Evolutionary conservation across 2,888 invertebrate genomes (phyloP).

Genomic region (Halocaridina rubra): DNA sequence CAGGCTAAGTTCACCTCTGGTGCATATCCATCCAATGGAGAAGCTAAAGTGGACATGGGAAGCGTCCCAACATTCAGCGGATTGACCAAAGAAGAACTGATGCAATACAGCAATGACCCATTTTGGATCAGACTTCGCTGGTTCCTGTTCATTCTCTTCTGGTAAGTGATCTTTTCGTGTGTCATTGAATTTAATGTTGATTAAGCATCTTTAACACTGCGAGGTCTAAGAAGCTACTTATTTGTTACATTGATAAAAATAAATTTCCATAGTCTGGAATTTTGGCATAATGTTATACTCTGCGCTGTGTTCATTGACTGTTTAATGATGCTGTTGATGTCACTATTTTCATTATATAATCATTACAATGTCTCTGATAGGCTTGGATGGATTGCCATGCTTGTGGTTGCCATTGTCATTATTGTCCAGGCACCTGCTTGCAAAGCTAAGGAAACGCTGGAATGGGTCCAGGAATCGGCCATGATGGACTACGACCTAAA

Average conservation of each 20-base stretch:
- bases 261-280: no score
- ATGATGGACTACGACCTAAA: conserved; percentile 65
- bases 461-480: conserved; percentile 86
- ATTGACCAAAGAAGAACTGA: conserved; percentile 86
- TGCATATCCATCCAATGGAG: conserved; percentile 57
- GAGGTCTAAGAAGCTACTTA: no score
- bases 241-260: no score
- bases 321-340: no score
- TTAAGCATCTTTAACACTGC: no score
- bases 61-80: conserved; percentile 49
- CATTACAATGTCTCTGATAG: no score
- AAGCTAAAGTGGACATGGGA: conserved; percentile 49
- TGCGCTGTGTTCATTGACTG: background rate
- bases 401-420: conserved; percentile 91
- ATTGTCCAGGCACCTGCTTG: conserved; percentile 92
- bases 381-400: conserved; percentile 77
- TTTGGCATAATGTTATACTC: no score
- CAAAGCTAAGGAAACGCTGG: conserved; percentile 79
- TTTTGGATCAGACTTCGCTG: conserved; percentile 95
- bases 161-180: conserved; percentile 76
- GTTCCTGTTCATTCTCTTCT: conserved; percentile 90
- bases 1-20: conserved; percentile 43
- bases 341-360: no score
- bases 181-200: no score
- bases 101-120: conserved; percentile 96